Conservation (phyloP, 2,888 invertebrate genomes). For the Cantharis rustica region DNA sequence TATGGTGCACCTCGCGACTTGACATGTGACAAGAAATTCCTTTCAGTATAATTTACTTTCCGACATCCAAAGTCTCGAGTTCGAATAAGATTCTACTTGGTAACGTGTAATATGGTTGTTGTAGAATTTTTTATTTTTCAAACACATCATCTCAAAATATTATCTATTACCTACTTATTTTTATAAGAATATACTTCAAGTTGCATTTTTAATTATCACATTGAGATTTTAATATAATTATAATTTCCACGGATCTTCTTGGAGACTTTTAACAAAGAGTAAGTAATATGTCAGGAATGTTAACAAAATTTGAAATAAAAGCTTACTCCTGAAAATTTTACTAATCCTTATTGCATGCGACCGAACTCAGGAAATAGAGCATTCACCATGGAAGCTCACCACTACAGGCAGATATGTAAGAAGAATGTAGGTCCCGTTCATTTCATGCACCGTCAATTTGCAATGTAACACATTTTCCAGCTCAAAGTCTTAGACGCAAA, state of each 20-base stretch:
- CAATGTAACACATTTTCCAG: conserved; percentile 40
- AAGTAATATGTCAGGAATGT: background rate
- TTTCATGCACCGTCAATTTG: conserved; percentile 53
- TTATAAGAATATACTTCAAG: background rate
- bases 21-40: conserved; percentile 52
- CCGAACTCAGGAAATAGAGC: conserved; percentile 40
- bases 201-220: background rate
- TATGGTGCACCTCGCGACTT: conserved; percentile 41
- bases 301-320: background rate
- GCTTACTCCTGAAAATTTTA: background rate
- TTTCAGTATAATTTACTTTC: conserved; percentile 52
- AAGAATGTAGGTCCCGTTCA: conserved; percentile 47
- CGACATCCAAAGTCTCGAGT: conserved; percentile 39
- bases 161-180: background rate
- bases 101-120: conserved; percentile 33
- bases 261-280: background rate
- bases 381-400: conserved; percentile 38
- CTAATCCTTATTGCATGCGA: conserved; percentile 28
- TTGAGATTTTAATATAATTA: background rate
- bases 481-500: conserved; percentile 23
- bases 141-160: background rate
- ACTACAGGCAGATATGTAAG: conserved; percentile 35
- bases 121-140: background rate
- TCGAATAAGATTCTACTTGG: conserved; percentile 18
- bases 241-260: background rate